These are phyloP conservation scores for Anabacerthia variegaticeps DNA, from an alignment of 2,797 vertebrate species.

Conservation along the genomic window DNA sequence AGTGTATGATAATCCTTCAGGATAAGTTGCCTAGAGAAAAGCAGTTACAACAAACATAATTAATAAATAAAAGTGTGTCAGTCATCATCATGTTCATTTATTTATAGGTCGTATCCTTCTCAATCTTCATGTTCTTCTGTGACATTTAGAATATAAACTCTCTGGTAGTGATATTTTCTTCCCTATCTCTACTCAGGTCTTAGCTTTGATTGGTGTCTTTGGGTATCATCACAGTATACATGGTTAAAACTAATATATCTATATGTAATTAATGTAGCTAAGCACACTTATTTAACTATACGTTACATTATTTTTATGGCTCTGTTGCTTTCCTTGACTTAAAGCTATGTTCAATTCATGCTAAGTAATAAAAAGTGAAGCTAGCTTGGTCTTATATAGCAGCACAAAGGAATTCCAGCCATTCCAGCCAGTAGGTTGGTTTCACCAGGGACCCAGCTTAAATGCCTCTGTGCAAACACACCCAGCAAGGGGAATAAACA, in stretches of 20 bases:
- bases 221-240: not conserved
- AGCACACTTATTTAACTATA: not conserved
- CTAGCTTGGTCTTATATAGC: not conserved
- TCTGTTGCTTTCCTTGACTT: not conserved
- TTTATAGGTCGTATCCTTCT: not conserved
- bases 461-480: not conserved
- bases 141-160: not conserved
- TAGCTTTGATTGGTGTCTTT: not conserved
- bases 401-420: not conserved
- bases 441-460: not conserved
- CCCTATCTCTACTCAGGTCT: not conserved
- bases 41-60: not conserved
- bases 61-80: conserved; percentile 40
- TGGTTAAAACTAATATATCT: not conserved
- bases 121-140: not conserved
- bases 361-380: not conserved
- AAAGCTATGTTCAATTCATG: not conserved
- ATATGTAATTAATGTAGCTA: not conserved
- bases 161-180: not conserved
- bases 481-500: not conserved
- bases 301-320: not conserved
- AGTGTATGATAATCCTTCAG: not conserved
- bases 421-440: not conserved
- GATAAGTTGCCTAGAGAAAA: not conserved
- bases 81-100: conserved; percentile 22